Percentiles rank a stretch among this genome's conserved stretches.
Evolutionary conservation across 92 coral and sea anemone species (phyloP).

Genomic region (Epizoanthus illoricatus): DNA sequence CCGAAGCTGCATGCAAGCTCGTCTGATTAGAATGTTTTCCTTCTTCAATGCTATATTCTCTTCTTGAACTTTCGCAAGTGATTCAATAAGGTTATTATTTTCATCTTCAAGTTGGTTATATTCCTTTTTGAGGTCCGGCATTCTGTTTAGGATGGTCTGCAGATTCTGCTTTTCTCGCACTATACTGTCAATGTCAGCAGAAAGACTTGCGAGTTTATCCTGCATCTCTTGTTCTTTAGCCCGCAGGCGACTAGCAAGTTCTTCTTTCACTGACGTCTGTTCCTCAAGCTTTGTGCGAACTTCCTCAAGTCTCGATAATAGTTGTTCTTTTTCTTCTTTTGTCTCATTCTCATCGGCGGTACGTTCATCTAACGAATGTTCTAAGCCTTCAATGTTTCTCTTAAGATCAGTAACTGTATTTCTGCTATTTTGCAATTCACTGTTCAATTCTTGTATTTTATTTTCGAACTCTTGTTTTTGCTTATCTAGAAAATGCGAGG

Average conservation of each 20-base stretch:
- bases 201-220: conserved; percentile 34
- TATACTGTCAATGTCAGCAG: conserved; percentile 25
- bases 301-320: conserved; percentile 35
- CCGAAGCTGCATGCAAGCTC: conserved; percentile 68
- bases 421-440: conserved; percentile 21
- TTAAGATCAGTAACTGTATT: neutral
- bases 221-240: conserved; percentile 26
- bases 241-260: conserved; percentile 48
- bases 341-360: conserved; percentile 24
- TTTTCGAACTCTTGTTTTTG: conserved; percentile 2
- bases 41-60: conserved; percentile 68
- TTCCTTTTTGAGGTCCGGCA: conserved; percentile 44
- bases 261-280: conserved; percentile 21
- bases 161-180: conserved; percentile 22
- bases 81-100: conserved; percentile 55
- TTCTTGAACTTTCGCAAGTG: conserved; percentile 61
- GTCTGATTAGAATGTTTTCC: conserved; percentile 64
- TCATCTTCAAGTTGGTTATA: conserved; percentile 52
- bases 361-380: neutral
- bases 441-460: conserved; percentile 2
- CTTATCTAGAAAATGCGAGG: conserved; percentile 22
- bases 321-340: conserved; percentile 31
- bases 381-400: conserved; percentile 17
- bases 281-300: conserved; percentile 43
- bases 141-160: conserved; percentile 31